Evolutionary conservation across 2,113 vertebrate genomes (phyloP), one percentile per base, ranked within the genome.

Genomic region (Erinaceus europaeus): DNA sequence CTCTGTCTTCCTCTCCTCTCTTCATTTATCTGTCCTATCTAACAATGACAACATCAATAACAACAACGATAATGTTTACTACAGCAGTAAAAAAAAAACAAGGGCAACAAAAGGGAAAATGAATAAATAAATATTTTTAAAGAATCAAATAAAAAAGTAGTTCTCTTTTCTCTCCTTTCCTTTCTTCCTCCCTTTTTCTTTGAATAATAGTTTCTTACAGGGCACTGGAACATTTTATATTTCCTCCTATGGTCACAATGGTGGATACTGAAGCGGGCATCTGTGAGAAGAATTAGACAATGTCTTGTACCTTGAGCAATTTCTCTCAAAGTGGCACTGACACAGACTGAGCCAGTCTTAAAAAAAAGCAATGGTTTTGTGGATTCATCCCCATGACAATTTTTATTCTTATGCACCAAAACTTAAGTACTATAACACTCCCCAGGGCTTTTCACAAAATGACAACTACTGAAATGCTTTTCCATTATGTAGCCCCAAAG

Each of bases 381-480:
- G 23, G 3, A 15, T 32, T 68, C 21, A 64, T 32, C 21, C 61
- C 44, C 61, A 25, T 69, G 42, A 17, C 81, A 91, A 0, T 88
- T 91, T 96, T 94, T 89, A 86, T 93, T 93, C 74, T 14, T 15
- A 42, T 78, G 82, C 94, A 80, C 72, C 74, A 74, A 93, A 74
- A 86, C 92, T 73, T 86, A 90, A 94, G 90, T 80, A 57, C 85
- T 53, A 13, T 13, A 90, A 93, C n/a, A 84, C 53, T 93, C 90
- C 91, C 94, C 67, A 38, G 20, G 68, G 91, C 91, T 95, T 84
- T 93, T 93, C 87, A 91, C 91, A 93, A 90, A 92, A 88, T 87
- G 76, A 77, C 65, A 88, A 0, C 91, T 62, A 2, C 93, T 86
- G 73, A 73, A 23, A 0, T 75, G 82, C 87, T 92, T 96, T 91